Evolutionary conservation across 2,113 vertebrate species (phyloP).

Genomic region (Hydropotes inermis): DNA sequence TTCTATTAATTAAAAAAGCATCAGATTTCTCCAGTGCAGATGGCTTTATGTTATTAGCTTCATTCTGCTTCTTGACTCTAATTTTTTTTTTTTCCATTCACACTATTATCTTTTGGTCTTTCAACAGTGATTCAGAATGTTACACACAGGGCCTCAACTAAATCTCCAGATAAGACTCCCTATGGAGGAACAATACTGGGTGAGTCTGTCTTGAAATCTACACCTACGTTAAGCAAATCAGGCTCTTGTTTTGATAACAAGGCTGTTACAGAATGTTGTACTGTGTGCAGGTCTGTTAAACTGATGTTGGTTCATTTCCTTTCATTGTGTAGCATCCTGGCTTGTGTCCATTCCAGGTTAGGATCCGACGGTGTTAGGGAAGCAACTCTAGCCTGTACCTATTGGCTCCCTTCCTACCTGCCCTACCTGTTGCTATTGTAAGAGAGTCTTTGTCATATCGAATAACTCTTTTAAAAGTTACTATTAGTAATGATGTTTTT

Average conservation of each 20-base stretch:
- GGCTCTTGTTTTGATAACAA: neutral
- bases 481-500: neutral
- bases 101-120: constrained; percentile 30
- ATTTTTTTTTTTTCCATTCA: neutral
- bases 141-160: constrained; percentile 75
- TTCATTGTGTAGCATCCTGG: neutral
- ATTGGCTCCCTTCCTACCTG: neutral
- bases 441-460: neutral
- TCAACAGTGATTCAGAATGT: constrained; percentile 85
- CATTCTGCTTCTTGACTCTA: neutral
- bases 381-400: neutral
- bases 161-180: constrained; percentile 76
- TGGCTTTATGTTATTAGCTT: neutral
- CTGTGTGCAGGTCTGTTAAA: neutral
- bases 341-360: neutral
- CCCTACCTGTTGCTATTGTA: neutral
- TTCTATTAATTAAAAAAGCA: neutral
- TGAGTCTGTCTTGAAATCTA: constrained; percentile 65
- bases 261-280: neutral
- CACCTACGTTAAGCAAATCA: neutral
- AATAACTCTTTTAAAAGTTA: neutral
- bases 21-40: neutral
- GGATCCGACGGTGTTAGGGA: neutral
- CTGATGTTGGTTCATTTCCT: neutral
- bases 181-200: constrained; percentile 82